Evolutionary conservation across 2,113 vertebrate species (phyloP), one percentile per base, ranked within the genome.

Genomic region (Pipra filicauda): DNA sequence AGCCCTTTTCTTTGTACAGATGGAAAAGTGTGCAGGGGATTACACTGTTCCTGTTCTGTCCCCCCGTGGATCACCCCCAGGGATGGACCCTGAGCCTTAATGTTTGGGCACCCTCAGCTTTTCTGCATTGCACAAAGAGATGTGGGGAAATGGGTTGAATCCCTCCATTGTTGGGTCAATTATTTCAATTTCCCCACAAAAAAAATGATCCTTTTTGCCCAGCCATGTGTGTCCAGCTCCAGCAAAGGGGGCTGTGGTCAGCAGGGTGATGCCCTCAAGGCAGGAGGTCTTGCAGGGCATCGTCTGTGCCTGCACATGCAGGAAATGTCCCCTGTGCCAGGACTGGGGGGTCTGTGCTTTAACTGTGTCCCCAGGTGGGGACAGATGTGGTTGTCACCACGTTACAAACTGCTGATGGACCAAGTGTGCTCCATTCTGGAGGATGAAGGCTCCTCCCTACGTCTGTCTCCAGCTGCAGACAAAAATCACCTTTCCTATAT

Each of bases 281-380:
- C 65, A 64, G 31, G 21, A 4, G 17, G 28, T 70, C 66, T 35
- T 4, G 1, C 21, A 28, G 65, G 21, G 19, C 37, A 10, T 24
- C 0, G 0, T 5, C 30, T 64, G 69, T 51, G 65, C 33, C 51
- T n/a, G 37, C 51, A 43, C 23, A 3, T 0, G 5, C 54, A 59
- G 44, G 44, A 65, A 12, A 7, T 41, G 28, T 59, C n/a, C 44
- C 46, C n/a, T 0, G 0, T 28, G 43, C 33, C 69, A 81, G 51
- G 37, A 31, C 16, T 1, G 2, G 33, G 51, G 19, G n/a, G n/a
- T 49, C 65, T 58, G 69, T 44, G 65, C 55, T 30, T 37, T 27
- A 14, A 17, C 41, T 61, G 26, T 74, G 61, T 72, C 33, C 59
- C 58, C 3, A 11, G 0, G 9, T 39, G 66, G 62, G 59, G 30